A percentile compares a stretch with the other conserved stretches of the same genome.
phyloP scores from a whole-genome alignment of 2,888 invertebrate species.

The Drosophila kokeensis region DNA sequence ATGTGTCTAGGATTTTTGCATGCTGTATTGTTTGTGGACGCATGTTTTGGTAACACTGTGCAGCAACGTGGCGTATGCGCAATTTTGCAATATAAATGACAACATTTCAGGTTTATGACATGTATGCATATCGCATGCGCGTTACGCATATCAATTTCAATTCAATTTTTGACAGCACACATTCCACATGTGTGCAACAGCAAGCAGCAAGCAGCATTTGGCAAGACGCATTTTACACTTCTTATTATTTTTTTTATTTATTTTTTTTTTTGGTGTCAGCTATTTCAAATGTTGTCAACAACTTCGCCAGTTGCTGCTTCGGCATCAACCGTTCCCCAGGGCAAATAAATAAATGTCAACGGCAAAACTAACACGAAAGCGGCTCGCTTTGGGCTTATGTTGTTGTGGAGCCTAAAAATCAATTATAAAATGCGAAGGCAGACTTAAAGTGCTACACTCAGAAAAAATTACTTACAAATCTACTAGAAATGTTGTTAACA shows the following conservation, averaged over 20 bases:
- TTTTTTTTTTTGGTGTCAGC: conserved; percentile 63
- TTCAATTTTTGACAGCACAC: conserved; percentile 71
- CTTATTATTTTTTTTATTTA: background rate
- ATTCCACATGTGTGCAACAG: conserved; percentile 43
- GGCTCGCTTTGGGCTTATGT: conserved; percentile 26
- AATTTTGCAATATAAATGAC: conserved; percentile 74
- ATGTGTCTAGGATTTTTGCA: conserved; percentile 8
- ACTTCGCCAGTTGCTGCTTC: conserved; percentile 23
- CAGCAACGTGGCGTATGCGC: conserved; percentile 72
- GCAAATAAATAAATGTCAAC: conserved; percentile 79
- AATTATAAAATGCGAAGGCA: conserved; percentile 71
- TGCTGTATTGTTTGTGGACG: conserved; percentile 2
- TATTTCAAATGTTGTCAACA: conserved; percentile 69
- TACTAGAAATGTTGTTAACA: too few relatives aligned
- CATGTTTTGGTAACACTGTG: conserved; percentile 28
- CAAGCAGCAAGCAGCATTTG: conserved; percentile 38
- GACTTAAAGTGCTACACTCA: conserved; percentile 22
- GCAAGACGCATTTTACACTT: conserved; percentile 47
- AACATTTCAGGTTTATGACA: conserved; percentile 71
- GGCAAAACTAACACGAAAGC: conserved; percentile 51
- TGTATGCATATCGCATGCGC: conserved; percentile 45
- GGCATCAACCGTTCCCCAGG: conserved; percentile 66
- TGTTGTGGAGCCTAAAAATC: conserved; percentile 64
- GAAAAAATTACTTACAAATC: too few relatives aligned
- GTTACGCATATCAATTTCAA: conserved; percentile 77